Conservation (phyloP, 2,113 vertebrate species). For the Corythornis vintsioides region DNA sequence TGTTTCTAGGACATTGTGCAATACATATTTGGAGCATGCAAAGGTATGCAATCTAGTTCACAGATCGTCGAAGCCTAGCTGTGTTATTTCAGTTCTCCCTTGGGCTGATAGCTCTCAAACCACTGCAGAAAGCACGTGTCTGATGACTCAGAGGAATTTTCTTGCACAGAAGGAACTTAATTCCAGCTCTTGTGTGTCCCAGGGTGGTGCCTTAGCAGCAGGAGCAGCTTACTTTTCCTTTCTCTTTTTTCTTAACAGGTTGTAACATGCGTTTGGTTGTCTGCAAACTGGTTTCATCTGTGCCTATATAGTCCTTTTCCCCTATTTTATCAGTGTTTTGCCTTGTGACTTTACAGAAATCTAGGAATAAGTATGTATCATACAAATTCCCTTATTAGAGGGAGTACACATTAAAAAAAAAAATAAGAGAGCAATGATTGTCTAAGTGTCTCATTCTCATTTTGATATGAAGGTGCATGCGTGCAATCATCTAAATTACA, state of each 20-base stretch:
- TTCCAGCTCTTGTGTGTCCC: not conserved
- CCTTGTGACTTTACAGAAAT: not conserved
- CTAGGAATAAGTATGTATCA: not conserved
- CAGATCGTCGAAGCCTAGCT: not conserved
- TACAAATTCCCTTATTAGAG: not conserved
- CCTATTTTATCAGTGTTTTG: rapidly evolving
- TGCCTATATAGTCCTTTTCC: not conserved
- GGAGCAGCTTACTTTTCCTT: conserved; percentile 14
- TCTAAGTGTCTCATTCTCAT: conserved; percentile 46
- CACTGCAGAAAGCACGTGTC: not conserved
- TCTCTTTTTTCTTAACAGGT: not conserved
- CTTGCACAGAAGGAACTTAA: not conserved
- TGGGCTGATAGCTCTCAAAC: not conserved
- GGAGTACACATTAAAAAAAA: not conserved
- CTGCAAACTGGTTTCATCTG: not conserved
- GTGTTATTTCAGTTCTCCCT: not conserved
- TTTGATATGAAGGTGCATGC: conserved; percentile 18
- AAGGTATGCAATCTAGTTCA: not conserved
- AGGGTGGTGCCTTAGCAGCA: not conserved
- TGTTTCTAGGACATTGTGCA: not conserved
- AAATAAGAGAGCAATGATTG: conserved; percentile 17
- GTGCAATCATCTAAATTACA: conserved; percentile 52
- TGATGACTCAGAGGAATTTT: conserved; percentile 21
- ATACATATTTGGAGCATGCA: not conserved
- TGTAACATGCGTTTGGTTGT: not conserved